Base-by-base conservation (phyloP, 2,113 vertebrate species). In the Chamaetylas fuelleborni region DNA sequence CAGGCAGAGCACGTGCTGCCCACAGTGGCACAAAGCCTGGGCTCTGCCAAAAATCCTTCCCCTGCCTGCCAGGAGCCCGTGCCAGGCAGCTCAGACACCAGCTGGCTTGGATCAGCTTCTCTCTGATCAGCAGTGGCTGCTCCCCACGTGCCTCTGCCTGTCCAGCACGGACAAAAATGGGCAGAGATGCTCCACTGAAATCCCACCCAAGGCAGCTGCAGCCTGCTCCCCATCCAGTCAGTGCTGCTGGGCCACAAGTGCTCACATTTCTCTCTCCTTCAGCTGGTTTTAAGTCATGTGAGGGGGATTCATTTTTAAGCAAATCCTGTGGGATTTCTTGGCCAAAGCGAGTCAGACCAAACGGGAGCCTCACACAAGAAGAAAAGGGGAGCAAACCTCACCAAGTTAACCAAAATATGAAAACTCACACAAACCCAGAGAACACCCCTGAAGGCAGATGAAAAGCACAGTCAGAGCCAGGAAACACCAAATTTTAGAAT, bases 181-280 rank as follows among this genome's bases (percentile, higher is more conserved):
- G 43, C 74, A 76, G 42, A 48, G 90, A 88, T 65, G 48, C 48
- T 90, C 43, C 40, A 10, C 31, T 9, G 43, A 65, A 72, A 67
- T 26, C 25, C 47, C 74, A 57, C 6, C 5, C 13, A 8, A 28
- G 45, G 19, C 48, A 85, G 73, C 78, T 47, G 47, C 90, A 54
- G 80, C 42, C 6, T 3, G 24, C 34, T 40, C 48, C 40, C 50
- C n/a, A 7, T 2, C 13, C 1, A 60, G 50, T 3, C 67, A 50
- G 2, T 1, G 3, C 80, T 7, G 8, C 51, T 0, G 0, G 14
- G 51, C 57, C 36, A 51, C 9, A 47, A 54, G 2, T 0, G 1
- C 7, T 60, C 56, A 34, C 1, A 0, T 40, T 51, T 64, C 66
- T 69, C 40, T 92, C 18, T 33, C 65, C 65, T 79, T 45, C 4